Evolutionary conservation across 1,140 invertebrate genomes (phyloP).

Genomic region (Phortica variegata): DNA sequence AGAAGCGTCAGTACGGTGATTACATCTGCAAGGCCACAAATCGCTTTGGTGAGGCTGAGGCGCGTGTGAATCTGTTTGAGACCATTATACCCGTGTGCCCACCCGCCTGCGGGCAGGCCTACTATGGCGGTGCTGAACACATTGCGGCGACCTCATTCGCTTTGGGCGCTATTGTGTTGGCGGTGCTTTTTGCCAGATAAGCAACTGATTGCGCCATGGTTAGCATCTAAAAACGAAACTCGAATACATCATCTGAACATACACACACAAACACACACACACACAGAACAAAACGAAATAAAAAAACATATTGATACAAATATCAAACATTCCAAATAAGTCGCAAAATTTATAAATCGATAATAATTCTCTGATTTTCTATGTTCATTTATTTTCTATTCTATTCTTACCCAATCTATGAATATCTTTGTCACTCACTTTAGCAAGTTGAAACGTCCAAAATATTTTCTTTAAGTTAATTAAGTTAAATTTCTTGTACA

Average conservation of each 20-base stretch:
- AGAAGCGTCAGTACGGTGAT: constrained; percentile 84
- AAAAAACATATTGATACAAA: too few relatives aligned
- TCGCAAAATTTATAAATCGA: too few relatives aligned
- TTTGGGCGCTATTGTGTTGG: constrained; percentile 35
- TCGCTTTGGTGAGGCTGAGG: constrained; percentile 78
- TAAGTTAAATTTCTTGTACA: too few relatives aligned
- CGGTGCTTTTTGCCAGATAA: constrained; percentile 50
- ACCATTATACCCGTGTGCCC: constrained; percentile 89
- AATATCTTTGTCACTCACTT: too few relatives aligned
- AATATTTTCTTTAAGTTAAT: too few relatives aligned
- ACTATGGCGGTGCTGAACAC: constrained; percentile 62
- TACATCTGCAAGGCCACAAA: constrained; percentile 87
- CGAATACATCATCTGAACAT: neutral
- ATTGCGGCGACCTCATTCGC: constrained; percentile 39
- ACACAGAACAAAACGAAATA: neutral
- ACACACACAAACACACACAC: constrained; percentile 2
- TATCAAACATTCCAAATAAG: too few relatives aligned
- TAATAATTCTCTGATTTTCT: too few relatives aligned
- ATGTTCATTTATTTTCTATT: too few relatives aligned
- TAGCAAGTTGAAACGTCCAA: too few relatives aligned
- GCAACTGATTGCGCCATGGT: constrained; percentile 18
- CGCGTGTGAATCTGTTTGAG: constrained; percentile 80
- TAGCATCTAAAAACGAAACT: neutral
- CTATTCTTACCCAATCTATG: too few relatives aligned
- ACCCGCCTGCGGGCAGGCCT: constrained; percentile 80